A percentile compares a stretch with the other conserved stretches of the same genome.
Conservation (phyloP, 1,140 invertebrate genomes). For the Chelonus insularis region DNA sequence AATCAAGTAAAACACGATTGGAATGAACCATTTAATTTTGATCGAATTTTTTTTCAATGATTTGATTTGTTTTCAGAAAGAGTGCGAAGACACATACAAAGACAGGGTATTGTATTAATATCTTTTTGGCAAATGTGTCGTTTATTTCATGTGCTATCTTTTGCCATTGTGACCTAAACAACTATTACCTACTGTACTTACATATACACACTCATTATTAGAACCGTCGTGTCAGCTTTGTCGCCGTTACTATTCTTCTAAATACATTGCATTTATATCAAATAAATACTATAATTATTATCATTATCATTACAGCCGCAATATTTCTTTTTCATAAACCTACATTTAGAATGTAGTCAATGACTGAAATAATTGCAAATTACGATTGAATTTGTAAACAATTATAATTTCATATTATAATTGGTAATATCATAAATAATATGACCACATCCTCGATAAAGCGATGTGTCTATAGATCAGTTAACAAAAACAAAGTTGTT, state of each 20-base stretch:
- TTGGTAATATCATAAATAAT: not conserved
- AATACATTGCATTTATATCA: not conserved
- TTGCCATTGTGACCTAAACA: slow-evolving; percentile 37
- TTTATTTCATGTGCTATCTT: slow-evolving; percentile 59
- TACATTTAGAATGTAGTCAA: too few species aligned
- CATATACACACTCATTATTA: slow-evolving; percentile 46
- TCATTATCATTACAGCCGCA: too few species aligned
- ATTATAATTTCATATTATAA: too few species aligned
- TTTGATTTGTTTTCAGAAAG: slow-evolving; percentile 74
- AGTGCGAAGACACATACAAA: slow-evolving; percentile 80
- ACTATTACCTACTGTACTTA: slow-evolving; percentile 42
- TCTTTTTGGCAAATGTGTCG: slow-evolving; percentile 60
- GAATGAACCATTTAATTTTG: not conserved
- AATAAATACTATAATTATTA: too few species aligned
- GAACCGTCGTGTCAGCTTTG: slow-evolving; percentile 42
- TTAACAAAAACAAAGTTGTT: too few species aligned
- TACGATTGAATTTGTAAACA: too few species aligned
- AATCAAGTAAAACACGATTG: not conserved
- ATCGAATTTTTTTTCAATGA: slow-evolving; percentile 46
- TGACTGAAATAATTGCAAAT: too few species aligned
- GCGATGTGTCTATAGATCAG: not conserved
- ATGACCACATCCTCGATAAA: slow-evolving; percentile 1
- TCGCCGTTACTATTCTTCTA: slow-evolving; percentile 42
- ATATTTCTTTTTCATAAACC: too few species aligned
- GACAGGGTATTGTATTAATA: slow-evolving; percentile 76